Conservation (phyloP, 2,888 invertebrate genomes). For the Palloptera scutellata region DNA sequence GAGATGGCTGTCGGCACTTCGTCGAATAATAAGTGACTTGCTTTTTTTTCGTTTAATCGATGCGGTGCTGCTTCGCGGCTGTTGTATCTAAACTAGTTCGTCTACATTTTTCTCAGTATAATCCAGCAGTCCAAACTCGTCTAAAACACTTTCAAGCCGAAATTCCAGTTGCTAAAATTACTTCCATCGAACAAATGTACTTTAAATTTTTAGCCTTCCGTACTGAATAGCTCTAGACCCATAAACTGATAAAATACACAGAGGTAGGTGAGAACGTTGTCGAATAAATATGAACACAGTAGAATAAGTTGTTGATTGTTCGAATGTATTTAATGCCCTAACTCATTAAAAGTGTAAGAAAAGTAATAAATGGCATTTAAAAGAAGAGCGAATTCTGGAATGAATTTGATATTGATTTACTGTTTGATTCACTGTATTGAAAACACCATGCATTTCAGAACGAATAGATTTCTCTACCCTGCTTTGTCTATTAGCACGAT, state of each 20-base stretch:
- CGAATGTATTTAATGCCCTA: no score
- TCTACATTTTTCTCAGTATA: not conserved
- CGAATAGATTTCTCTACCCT: no score
- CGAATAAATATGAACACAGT: no score
- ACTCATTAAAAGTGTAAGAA: no score
- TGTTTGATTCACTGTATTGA: no score
- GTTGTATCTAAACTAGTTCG: not conserved
- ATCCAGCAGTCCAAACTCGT: not conserved
- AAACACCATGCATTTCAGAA: no score
- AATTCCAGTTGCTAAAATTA: conserved; percentile 6
- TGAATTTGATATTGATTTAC: no score
- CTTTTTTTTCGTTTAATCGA: not conserved
- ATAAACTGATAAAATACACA: conserved; percentile 1
- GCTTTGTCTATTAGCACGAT: no score
- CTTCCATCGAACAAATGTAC: conserved; percentile 1
- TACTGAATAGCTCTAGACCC: conserved; percentile 2
- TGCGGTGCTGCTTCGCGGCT: not conserved
- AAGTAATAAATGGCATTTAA: no score
- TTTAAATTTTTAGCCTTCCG: not conserved
- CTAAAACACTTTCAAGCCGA: conserved; percentile 6
- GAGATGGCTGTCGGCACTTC: conserved; percentile 9
- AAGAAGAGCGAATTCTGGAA: no score
- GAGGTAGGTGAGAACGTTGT: no score
- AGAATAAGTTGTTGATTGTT: no score
- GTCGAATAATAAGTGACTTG: conserved; percentile 9